These are phyloP conservation scores for Scaptomyza flava DNA, from an alignment of 2,888 invertebrate genomes.

Conservation along the genomic window DNA sequence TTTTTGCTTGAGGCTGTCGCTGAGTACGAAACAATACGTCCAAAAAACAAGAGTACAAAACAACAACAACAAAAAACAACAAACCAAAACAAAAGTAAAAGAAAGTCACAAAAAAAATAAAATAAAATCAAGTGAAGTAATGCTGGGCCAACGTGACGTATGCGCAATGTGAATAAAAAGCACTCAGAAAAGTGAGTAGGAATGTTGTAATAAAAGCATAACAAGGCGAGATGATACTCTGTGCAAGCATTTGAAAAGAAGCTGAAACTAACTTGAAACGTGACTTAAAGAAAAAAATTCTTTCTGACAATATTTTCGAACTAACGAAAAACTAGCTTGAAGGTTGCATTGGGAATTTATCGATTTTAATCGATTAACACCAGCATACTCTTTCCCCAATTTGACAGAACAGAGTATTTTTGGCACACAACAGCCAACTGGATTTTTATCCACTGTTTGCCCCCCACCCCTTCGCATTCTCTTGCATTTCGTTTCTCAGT, in stretches of 20 bases:
- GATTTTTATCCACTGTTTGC: conserved; percentile 14
- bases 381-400: not conserved
- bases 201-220: not conserved
- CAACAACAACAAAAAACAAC: not conserved
- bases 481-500: conserved; percentile 14
- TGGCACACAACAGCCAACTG: conserved; percentile 32
- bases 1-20: conserved; percentile 77
- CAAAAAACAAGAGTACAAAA: conserved; percentile 25
- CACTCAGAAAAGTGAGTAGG: not conserved
- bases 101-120: conserved; percentile 23
- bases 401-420: not conserved
- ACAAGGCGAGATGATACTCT: not conserved
- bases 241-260: no score
- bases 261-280: no score
- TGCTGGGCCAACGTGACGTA: conserved; percentile 64
- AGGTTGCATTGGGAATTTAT: no score
- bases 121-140: conserved; percentile 23
- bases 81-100: conserved; percentile 24
- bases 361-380: no score
- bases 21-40: conserved; percentile 71
- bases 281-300: no score
- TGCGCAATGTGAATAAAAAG: conserved; percentile 58
- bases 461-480: not conserved
- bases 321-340: no score
- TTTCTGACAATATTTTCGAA: no score